phyloP scores from a whole-genome alignment of 1,140 invertebrate genomes.

The Magallana angulata region DNA sequence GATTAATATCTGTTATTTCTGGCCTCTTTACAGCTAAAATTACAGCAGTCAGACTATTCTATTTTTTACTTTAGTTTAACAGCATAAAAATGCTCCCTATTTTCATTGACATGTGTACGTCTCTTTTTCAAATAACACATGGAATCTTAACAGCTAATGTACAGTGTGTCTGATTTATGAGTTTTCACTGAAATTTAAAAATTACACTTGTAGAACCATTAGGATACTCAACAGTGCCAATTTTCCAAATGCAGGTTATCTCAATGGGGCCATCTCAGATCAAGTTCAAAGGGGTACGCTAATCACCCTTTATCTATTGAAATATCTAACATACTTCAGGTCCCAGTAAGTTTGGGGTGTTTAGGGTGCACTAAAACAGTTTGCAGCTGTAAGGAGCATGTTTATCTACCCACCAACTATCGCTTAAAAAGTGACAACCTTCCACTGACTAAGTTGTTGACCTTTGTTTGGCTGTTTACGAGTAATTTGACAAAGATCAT shows the following conservation, averaged over 20 bases:
- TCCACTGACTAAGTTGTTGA: constrained; percentile 6
- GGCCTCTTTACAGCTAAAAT: too few species aligned
- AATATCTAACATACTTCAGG: constrained; percentile 35
- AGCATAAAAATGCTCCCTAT: background rate
- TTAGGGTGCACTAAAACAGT: constrained; percentile 30
- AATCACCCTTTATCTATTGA: constrained; percentile 33
- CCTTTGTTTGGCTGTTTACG: constrained; percentile 24
- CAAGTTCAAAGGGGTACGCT: constrained; percentile 3
- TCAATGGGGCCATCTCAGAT: constrained; percentile 34
- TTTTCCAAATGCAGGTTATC: constrained; percentile 23
- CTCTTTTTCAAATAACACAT: background rate
- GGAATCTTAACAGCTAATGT: background rate
- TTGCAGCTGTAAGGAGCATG: constrained; percentile 2
- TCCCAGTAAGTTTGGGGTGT: constrained; percentile 8
- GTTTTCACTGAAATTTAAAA: constrained; percentile 35
- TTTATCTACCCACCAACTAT: constrained; percentile 16
- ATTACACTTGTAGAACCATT: constrained; percentile 17
- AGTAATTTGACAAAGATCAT: constrained; percentile 25
- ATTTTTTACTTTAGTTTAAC: too few species aligned
- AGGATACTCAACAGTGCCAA: constrained; percentile 18
- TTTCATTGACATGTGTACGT: background rate
- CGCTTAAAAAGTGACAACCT: background rate
- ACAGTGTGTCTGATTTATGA: constrained; percentile 29
- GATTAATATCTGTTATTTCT: background rate
- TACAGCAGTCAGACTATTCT: too few species aligned